phyloP scores from a whole-genome alignment of 2,113 vertebrate genomes.

The Pomatostomus ruficeps region DNA sequence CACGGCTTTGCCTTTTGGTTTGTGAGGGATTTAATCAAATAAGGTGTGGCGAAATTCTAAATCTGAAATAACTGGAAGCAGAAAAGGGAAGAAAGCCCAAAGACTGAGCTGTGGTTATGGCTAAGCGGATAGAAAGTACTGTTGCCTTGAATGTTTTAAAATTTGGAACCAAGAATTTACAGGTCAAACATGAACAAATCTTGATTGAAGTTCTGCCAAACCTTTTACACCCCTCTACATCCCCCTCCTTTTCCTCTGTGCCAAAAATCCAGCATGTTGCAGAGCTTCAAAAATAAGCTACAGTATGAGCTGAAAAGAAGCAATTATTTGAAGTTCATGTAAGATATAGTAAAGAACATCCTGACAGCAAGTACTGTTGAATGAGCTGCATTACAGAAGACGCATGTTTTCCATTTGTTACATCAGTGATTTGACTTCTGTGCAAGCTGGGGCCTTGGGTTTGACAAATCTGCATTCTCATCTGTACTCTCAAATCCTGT shows the following conservation, averaged over 20 bases:
- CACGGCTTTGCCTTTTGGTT: background rate
- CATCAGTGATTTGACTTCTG: background rate
- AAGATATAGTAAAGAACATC: background rate
- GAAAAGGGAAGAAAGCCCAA: background rate
- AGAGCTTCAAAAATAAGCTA: background rate
- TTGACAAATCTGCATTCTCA: background rate
- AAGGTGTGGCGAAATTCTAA: background rate
- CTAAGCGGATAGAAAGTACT: background rate
- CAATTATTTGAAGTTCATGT: background rate
- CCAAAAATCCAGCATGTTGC: background rate
- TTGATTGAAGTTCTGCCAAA: background rate
- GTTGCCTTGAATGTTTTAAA: background rate
- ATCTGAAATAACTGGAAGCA: background rate
- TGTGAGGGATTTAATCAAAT: background rate
- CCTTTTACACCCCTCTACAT: background rate
- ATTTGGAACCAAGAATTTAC: background rate
- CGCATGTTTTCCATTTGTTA: background rate
- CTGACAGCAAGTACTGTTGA: background rate
- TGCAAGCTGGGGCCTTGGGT: background rate
- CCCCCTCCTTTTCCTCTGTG: background rate
- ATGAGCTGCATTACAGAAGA: background rate
- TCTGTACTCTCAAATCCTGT: background rate
- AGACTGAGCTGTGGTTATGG: background rate
- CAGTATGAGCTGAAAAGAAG: background rate
- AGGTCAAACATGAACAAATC: background rate